Evolutionary conservation across 2,113 vertebrate species (phyloP), one percentile per base, ranked within the genome.

Genomic region (Cromileptes altivelis): DNA sequence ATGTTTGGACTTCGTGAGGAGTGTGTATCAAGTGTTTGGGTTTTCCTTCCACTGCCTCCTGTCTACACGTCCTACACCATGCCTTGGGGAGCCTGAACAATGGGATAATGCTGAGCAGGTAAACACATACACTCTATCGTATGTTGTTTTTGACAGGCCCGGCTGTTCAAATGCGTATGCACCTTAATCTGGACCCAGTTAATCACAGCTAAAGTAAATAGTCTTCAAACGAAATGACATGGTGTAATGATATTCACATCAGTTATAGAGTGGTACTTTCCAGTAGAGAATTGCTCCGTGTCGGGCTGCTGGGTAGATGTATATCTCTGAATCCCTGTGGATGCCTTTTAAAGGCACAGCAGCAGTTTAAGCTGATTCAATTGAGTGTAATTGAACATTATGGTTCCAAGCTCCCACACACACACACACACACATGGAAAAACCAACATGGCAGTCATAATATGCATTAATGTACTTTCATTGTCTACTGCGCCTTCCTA

Each of bases 91-190:
- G 42, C 90, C 95, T 1, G 58, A 77, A 0, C 95, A 97, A 21
- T 99, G 98, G 98, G 96, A 98, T 76, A 90, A 75, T 0, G 98
- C 98, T 0, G 98, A 98, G 86, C 92, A 96, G 97, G 98, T 98
- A 80, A 89, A 82, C 57, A 17, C 23, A 64, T 47, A 23, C 47
- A 40, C 52, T 27, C 47, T 19, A 33, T 73, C 63, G 45, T 6
- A 53, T 3, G 0, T 23, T 49, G 42, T 42, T 56, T 30, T 60
- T 17, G 37, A 47, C 18, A 58, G 62, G 23, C 19, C 47, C 19
- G 70, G 78, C 40, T 85, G 56, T 53, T 75, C 9, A 63, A 70
- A 65, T 47, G 13, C 47, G 40, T 23, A 78, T 64, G 52, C 4
- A 4, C 62, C 57, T 30, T 63, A 57, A 64, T 42, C 30, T 56